Evolutionary conservation across 2,888 invertebrate genomes (phyloP), one percentile per base, ranked within the genome.

Genomic region (Andrena trimmerana): DNA sequence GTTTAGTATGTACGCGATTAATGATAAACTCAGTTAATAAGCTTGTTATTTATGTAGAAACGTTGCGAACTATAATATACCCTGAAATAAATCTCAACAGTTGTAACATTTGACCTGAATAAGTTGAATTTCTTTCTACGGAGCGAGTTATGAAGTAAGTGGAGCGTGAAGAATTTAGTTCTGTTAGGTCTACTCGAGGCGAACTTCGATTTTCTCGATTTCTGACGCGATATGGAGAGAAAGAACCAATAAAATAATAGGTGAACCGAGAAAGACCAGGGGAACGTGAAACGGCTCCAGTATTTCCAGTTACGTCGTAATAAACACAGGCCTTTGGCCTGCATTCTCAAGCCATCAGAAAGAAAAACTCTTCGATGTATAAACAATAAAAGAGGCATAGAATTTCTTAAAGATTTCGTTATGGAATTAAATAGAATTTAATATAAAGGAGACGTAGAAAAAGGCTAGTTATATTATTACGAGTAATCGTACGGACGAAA

Each of bases 231-330:
- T 57, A 24, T 3, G n/a, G 20, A 16, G 1, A 0, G 24, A 69
- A 36, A 16, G 24, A 36, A 16, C 20, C 6, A 57, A 68, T 36
- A 33, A 59, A 36, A 69, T 69, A 36, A 7, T 10, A 69, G 27
- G n/a, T 42, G 2, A n/a, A 42, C 42, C 13, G n/a, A 63, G 48
- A 33, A 57, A 27, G 54, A 67, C 59, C 2, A 10, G 59, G 59
- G 24, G 71, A 60, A 63, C 57, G 31, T 36, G 54, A 42, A 54
- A 27, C 50, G 20, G 31, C 63, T 83, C 52, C 67, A 74, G 74
- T 83, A 69, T 78, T 82, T 74, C 67, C 59, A 83, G 74, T 82
- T 78, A 70, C 71, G 20, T 69, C 54, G 31, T 24, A 36, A n/a
- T 20, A 59, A 54, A 62, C 70, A 48, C 10, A 48, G 24, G 57